A percentile compares a stretch with the other conserved stretches of the same genome.
These are phyloP conservation scores for Diacarnus erythraeanus DNA, from an alignment of 37 sponge, comb jelly and placozoan genomes.

Conservation along the genomic window DNA sequence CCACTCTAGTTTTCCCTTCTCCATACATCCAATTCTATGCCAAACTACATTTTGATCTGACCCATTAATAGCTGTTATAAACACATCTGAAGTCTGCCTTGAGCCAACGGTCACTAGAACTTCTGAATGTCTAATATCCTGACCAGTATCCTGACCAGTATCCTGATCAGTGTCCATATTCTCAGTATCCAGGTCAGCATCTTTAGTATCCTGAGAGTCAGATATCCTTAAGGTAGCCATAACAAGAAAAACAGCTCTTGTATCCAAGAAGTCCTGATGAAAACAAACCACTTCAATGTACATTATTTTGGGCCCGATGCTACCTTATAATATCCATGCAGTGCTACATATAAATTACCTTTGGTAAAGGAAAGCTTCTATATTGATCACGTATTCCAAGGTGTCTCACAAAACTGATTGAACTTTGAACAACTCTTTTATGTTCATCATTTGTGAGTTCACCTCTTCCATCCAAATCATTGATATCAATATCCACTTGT, in stretches of 20 bases:
- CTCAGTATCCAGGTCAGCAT: background rate
- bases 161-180: background rate
- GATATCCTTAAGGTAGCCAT: background rate
- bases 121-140: background rate
- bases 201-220: background rate
- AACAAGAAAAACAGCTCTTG: background rate
- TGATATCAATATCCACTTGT: background rate
- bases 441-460: background rate
- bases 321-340: too few species aligned
- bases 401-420: background rate
- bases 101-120: slow-evolving; percentile 2
- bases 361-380: background rate
- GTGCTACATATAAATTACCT: too few species aligned
- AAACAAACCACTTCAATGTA: too few species aligned
- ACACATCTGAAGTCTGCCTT: background rate
- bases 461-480: background rate
- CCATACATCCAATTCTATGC: background rate
- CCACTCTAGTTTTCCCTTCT: background rate
- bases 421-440: background rate
- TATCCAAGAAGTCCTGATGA: background rate
- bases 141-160: background rate
- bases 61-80: background rate
- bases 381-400: background rate
- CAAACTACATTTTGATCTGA: background rate
- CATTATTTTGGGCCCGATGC: too few species aligned